Evolutionary conservation across 2,888 invertebrate species (phyloP), one percentile per base, ranked within the genome.

Genomic region (Podabrus alpinus): DNA sequence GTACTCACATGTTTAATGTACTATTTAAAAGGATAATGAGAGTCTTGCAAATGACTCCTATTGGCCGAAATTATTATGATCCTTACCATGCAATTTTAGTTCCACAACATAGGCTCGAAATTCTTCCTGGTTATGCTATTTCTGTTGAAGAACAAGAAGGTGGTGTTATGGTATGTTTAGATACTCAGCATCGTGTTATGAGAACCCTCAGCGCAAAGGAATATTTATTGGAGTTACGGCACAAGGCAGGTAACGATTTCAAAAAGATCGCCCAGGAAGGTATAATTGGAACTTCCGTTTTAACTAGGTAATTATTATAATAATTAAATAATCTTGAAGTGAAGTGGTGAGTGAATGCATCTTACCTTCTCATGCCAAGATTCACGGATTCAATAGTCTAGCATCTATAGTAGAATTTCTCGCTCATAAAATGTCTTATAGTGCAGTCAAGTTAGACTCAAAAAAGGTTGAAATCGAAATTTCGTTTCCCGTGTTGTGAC

Each of bases 101-200:
- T 79, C 93, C 93, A 0, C 92, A 93, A 79, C 92, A 92, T 81
- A 94, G 93, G 81, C 85, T 97, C 24, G 95, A 97, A 88, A 92
- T 97, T 1, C 96, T 97, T 94, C 97, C 97, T 0, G 97, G 97
- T 0, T 97, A 94, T 84, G 93, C 96, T 0, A 95, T 96, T 2
- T 92, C 96, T 0, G 93, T 97, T 0, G 93, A 94, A 81, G 95
- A 96, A 84, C 93, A 92, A 79, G 96, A 98, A 85, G 97, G 93
- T 9, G 98, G 98, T 0, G 88, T 98, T 0, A 94, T 97, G 92
- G 87, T 98, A 67, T 93, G 94, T 59, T 89, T 96, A 25, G 97
- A 98, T 87, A 93, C 95, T 0, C 94, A 95, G 0, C 96, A 96
- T 86, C 89, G 95, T 15, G 92, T 97, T 0, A 89, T 98, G 4